Evolutionary conservation across 92 coral and sea anemone species (phyloP).

Genomic region (Scolanthus callimorphus): DNA sequence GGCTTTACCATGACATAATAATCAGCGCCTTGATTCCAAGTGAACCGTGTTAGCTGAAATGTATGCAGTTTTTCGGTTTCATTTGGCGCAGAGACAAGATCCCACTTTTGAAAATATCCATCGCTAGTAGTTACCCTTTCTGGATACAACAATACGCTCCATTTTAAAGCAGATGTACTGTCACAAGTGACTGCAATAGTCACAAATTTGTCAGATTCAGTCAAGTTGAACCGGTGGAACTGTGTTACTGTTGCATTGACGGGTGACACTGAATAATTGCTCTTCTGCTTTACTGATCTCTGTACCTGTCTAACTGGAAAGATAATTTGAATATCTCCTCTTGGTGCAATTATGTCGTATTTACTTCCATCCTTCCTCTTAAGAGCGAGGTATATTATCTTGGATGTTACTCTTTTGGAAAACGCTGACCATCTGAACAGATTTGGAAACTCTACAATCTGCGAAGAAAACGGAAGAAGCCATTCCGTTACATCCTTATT

Average conservation of each 20-base stretch:
- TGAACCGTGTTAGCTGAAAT: constrained; percentile 7
- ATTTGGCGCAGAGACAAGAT: constrained; percentile 18
- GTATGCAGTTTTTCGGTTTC: constrained; percentile 6
- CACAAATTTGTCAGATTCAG: constrained; percentile 38
- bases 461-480: background rate
- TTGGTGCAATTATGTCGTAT: constrained; percentile 23
- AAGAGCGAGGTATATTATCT: constrained; percentile 42
- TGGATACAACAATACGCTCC: constrained; percentile 46
- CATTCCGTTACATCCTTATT: too few species aligned
- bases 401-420: constrained; percentile 36
- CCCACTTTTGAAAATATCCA: constrained; percentile 35
- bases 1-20: constrained; percentile 25
- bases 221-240: constrained; percentile 35
- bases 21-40: constrained; percentile 13
- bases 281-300: background rate
- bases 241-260: constrained; percentile 13
- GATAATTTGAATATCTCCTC: constrained; percentile 29
- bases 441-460: constrained; percentile 59
- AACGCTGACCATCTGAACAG: constrained; percentile 44
- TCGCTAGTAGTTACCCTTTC: constrained; percentile 23
- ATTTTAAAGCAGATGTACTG: constrained; percentile 12
- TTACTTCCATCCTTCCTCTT: constrained; percentile 35
- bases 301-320: background rate
- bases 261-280: background rate
- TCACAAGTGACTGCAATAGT: constrained; percentile 39